These are phyloP conservation scores for Agriopis marginaria DNA, from an alignment of 2,888 invertebrate species.

Conservation along the genomic window DNA sequence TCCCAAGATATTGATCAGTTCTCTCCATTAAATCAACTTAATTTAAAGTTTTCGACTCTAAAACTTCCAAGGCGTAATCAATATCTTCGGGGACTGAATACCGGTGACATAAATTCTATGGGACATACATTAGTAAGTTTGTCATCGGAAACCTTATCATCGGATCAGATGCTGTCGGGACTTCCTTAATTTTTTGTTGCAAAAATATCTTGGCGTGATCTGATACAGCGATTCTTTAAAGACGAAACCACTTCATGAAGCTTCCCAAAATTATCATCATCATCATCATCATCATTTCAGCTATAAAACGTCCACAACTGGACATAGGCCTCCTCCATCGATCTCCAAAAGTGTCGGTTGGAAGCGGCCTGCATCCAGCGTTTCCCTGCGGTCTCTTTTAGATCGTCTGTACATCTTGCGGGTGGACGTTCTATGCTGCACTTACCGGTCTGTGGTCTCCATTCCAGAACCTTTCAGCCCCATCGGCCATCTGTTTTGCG, in stretches of 20 bases:
- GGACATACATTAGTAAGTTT: conserved; percentile 71
- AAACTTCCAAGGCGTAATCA: conserved; percentile 69
- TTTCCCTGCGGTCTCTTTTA: too few relatives aligned
- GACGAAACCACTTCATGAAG: neutral
- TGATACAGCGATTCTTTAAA: neutral
- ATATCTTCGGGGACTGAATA: conserved; percentile 57
- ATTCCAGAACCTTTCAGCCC: too few relatives aligned
- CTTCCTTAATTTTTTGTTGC: conserved; percentile 36
- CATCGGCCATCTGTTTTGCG: too few relatives aligned
- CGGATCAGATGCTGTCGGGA: conserved; percentile 49
- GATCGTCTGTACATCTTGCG: too few relatives aligned
- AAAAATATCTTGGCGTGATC: conserved; percentile 12
- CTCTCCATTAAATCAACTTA: conserved; percentile 63
- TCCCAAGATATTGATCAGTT: conserved; percentile 63
- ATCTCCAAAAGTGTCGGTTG: too few relatives aligned
- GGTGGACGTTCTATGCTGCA: too few relatives aligned
- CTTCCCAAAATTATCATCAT: neutral
- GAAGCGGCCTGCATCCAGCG: too few relatives aligned
- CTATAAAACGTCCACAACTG: too few relatives aligned
- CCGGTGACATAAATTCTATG: conserved; percentile 67
- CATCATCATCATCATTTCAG: too few relatives aligned
- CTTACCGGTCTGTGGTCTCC: too few relatives aligned
- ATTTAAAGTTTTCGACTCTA: conserved; percentile 62
- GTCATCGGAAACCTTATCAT: conserved; percentile 61
- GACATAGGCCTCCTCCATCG: too few relatives aligned